Evolutionary conservation across 2,888 invertebrate species (phyloP).

Genomic region (Lithophane leautieri): DNA sequence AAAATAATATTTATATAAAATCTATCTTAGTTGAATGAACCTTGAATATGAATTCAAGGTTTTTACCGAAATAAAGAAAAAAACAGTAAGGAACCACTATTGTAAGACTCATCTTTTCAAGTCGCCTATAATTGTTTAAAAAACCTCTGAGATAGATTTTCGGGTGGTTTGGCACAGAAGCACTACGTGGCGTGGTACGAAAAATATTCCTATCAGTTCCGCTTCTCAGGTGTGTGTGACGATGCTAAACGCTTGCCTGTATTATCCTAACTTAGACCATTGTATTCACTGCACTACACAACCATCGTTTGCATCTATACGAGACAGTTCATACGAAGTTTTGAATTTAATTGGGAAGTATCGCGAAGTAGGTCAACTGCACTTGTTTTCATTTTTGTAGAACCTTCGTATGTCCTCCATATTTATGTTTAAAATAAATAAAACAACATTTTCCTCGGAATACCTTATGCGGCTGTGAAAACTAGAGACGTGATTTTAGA

Average conservation of each 20-base stretch:
- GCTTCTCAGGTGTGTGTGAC: too few relatives aligned
- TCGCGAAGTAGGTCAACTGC: conserved; percentile 44
- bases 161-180: background rate
- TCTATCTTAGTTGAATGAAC: background rate
- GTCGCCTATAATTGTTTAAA: background rate
- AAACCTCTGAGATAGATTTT: background rate
- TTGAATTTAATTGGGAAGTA: conserved; percentile 54
- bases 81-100: background rate
- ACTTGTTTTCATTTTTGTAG: conserved; percentile 27
- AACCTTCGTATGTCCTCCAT: background rate
- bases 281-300: conserved; percentile 5
- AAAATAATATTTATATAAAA: background rate
- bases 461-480: background rate
- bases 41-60: background rate
- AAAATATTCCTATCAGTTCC: background rate
- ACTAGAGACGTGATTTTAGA: background rate
- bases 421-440: background rate
- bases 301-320: conserved; percentile 47
- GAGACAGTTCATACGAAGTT: conserved; percentile 49
- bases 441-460: background rate
- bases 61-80: background rate
- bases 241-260: too few relatives aligned
- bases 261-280: too few relatives aligned
- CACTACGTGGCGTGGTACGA: background rate
- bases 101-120: background rate